These are phyloP conservation scores for Tyria jacobaeae DNA, from an alignment of 2,888 invertebrate genomes.

Conservation along the genomic window DNA sequence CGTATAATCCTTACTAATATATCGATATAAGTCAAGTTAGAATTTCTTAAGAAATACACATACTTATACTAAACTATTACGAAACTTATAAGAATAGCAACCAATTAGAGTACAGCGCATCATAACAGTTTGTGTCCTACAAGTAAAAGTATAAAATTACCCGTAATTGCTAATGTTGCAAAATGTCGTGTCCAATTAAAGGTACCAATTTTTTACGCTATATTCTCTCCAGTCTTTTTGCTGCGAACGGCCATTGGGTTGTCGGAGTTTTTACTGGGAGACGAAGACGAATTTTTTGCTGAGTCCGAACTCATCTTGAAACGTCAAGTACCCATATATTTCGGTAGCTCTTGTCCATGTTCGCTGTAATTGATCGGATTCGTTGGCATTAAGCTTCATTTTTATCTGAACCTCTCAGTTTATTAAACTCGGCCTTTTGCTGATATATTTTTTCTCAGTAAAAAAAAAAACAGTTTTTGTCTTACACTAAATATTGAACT, in stretches of 20 bases:
- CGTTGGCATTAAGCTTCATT: slow-evolving; percentile 72
- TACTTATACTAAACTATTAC: background rate
- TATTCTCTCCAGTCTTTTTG: slow-evolving; percentile 76
- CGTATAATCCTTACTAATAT: background rate
- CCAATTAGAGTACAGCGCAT: slow-evolving; percentile 21
- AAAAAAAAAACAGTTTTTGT: slow-evolving; percentile 41
- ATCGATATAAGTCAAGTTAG: background rate
- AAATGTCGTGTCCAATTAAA: slow-evolving; percentile 78
- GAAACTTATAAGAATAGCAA: background rate
- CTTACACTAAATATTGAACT: slow-evolving; percentile 40
- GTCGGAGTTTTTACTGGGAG: slow-evolving; percentile 76
- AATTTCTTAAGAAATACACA: background rate
- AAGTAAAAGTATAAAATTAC: slow-evolving; percentile 44
- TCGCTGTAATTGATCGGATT: slow-evolving; percentile 81
- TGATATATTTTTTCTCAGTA: slow-evolving; percentile 51
- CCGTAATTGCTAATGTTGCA: slow-evolving; percentile 54
- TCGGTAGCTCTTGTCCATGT: slow-evolving; percentile 68
- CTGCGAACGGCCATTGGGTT: slow-evolving; percentile 66
- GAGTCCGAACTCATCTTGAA: slow-evolving; percentile 73
- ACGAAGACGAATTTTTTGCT: slow-evolving; percentile 75
- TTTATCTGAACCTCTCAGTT: slow-evolving; percentile 54
- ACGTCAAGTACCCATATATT: slow-evolving; percentile 79
- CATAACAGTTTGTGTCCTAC: slow-evolving; percentile 33
- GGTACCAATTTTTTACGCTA: slow-evolving; percentile 62
- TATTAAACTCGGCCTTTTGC: slow-evolving; percentile 49